Conservation (phyloP, 2,113 vertebrate genomes). For the Lagopus leucura region DNA sequence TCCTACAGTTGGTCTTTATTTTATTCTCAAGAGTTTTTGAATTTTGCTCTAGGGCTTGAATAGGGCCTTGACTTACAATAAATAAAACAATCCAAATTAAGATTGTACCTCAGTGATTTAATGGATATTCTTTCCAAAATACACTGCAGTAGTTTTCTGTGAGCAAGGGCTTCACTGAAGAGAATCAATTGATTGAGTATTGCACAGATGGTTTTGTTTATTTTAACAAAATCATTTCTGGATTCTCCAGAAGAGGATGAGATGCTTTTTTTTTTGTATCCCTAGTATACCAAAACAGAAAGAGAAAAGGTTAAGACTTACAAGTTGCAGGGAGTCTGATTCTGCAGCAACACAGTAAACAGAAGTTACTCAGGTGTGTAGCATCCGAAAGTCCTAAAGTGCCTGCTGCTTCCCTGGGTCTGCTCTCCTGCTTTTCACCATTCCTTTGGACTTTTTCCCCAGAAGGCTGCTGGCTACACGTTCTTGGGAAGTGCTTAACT, state of each 20-base stretch:
- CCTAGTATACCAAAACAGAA: neutral
- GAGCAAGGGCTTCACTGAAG: neutral
- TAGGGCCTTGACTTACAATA: neutral
- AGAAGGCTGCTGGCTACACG: neutral
- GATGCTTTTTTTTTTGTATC: neutral
- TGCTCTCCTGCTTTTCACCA: neutral
- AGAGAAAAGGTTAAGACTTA: neutral
- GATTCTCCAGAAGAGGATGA: neutral
- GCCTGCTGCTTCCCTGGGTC: neutral
- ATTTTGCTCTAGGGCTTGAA: neutral
- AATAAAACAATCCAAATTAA: neutral
- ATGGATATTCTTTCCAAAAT: neutral
- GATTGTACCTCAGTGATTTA: neutral
- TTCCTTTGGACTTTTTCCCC: neutral
- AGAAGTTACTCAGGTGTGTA: neutral
- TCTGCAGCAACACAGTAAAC: neutral
- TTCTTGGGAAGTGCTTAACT: neutral
- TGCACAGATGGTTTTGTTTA: rapidly evolving
- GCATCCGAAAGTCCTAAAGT: neutral
- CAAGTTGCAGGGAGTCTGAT: neutral
- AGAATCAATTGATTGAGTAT: neutral
- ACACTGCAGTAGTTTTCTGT: neutral
- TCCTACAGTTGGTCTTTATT: neutral
- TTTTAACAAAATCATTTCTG: neutral
- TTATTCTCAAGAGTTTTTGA: neutral